Conservation (phyloP, 2,888 invertebrate genomes). For the Petrophora chlorosata region DNA sequence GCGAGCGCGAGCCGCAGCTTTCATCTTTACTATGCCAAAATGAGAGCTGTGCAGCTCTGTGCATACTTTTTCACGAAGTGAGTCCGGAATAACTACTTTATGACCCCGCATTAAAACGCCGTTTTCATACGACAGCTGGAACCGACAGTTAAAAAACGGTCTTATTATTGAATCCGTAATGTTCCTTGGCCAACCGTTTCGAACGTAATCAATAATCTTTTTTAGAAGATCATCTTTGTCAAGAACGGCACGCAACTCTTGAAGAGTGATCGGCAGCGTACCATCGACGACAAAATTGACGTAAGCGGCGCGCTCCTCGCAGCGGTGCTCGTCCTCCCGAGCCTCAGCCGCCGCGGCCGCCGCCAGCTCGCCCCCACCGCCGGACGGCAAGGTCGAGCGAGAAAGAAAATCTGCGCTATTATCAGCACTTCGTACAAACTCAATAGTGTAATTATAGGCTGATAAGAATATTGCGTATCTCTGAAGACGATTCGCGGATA, state of each 20-base stretch:
- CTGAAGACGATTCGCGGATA: slow-evolving; percentile 38
- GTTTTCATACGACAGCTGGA: not conserved
- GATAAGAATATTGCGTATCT: slow-evolving; percentile 41
- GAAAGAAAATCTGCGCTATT: slow-evolving; percentile 26
- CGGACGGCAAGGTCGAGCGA: not conserved
- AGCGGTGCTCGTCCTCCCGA: no score
- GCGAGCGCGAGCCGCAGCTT: slow-evolving; percentile 29
- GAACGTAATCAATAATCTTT: not conserved
- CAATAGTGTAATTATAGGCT: slow-evolving; percentile 40
- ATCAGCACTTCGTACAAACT: slow-evolving; percentile 38
- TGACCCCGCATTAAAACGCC: not conserved
- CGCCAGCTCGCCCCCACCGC: no score
- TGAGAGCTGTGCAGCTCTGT: slow-evolving; percentile 3
- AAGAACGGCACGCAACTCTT: no score
- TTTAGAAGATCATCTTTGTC: not conserved
- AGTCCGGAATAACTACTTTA: not conserved
- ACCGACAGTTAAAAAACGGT: not conserved
- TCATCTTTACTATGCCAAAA: slow-evolving; percentile 5
- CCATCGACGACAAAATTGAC: no score
- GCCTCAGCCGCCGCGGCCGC: no score
- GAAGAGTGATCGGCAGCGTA: no score
- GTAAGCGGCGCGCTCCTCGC: no score
- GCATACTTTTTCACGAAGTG: not conserved
- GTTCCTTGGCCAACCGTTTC: not conserved
- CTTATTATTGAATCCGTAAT: not conserved